A percentile compares a stretch with the other conserved stretches of the same genome.
phyloP scores from a whole-genome alignment of 1,140 invertebrate genomes.

The Oreohelix idahoensis region DNA sequence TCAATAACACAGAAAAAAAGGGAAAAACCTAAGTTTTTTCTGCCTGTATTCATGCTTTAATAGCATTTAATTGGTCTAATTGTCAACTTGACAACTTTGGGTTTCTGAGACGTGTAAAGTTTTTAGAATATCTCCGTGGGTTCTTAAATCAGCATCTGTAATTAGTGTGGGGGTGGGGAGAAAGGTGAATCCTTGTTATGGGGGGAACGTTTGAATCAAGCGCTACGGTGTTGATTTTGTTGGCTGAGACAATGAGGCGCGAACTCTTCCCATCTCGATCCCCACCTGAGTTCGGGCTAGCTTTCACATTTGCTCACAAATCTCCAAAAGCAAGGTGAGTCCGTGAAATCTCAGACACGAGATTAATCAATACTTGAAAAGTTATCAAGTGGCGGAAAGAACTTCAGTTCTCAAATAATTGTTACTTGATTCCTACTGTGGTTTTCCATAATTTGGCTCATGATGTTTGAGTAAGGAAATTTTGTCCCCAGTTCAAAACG shows the following conservation, averaged over 20 bases:
- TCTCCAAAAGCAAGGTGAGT: too few species aligned
- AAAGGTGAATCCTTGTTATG: neutral
- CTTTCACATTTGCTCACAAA: neutral
- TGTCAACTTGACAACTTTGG: neutral
- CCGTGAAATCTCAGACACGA: too few species aligned
- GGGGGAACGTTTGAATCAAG: too few species aligned
- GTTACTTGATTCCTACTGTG: too few species aligned
- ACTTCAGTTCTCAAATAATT: too few species aligned
- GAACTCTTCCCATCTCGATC: neutral
- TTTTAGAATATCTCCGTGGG: neutral
- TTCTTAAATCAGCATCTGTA: slow-evolving; percentile 1
- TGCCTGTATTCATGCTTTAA: neutral
- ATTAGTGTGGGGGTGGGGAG: neutral
- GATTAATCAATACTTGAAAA: too few species aligned
- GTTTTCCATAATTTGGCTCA: too few species aligned
- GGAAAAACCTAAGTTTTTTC: neutral
- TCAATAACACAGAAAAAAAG: neutral
- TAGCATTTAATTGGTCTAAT: slow-evolving; percentile 2
- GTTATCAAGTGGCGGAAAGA: too few species aligned
- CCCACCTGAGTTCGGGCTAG: neutral
- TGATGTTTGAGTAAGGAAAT: too few species aligned
- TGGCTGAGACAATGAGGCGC: neutral
- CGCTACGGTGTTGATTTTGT: neutral
- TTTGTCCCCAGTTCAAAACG: too few species aligned
- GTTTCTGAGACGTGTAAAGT: neutral